Conservation (phyloP, 2,888 invertebrate genomes). For the Glaucopsyche alexis region DNA sequence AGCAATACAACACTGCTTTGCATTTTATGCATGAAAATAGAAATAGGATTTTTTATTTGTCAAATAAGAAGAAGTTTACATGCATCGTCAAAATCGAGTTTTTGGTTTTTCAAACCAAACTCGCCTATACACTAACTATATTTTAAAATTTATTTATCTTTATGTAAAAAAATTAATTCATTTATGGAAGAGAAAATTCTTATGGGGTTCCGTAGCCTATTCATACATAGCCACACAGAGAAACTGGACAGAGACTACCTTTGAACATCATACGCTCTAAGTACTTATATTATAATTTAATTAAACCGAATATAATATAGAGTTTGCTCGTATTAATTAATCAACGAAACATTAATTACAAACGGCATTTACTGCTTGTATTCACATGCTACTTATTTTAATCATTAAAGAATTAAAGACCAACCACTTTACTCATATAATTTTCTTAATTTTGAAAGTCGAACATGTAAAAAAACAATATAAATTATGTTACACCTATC, state of each 20-base stretch:
- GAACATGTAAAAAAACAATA: no score
- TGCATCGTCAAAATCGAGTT: background rate
- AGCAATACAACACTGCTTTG: conserved; percentile 73
- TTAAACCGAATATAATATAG: no score
- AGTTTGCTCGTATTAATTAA: no score
- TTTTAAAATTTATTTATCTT: background rate
- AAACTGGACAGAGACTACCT: background rate
- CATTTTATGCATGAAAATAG: conserved; percentile 78
- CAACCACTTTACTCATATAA: no score
- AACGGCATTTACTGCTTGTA: no score
- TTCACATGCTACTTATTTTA: no score
- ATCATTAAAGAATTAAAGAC: no score
- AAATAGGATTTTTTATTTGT: conserved; percentile 56
- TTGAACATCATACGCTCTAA: background rate
- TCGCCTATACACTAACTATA: background rate
- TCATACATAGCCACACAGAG: conserved; percentile 1
- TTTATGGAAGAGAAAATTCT: background rate
- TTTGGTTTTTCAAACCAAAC: background rate
- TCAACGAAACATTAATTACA: no score
- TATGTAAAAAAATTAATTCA: background rate
- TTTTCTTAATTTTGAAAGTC: no score
- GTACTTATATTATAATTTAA: no score
- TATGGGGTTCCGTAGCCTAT: conserved; percentile 24
- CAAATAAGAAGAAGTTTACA: conserved; percentile 1
- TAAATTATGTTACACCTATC: background rate